Evolutionary conservation across 2,113 vertebrate species (phyloP).

Genomic region (Origma solitaria): DNA sequence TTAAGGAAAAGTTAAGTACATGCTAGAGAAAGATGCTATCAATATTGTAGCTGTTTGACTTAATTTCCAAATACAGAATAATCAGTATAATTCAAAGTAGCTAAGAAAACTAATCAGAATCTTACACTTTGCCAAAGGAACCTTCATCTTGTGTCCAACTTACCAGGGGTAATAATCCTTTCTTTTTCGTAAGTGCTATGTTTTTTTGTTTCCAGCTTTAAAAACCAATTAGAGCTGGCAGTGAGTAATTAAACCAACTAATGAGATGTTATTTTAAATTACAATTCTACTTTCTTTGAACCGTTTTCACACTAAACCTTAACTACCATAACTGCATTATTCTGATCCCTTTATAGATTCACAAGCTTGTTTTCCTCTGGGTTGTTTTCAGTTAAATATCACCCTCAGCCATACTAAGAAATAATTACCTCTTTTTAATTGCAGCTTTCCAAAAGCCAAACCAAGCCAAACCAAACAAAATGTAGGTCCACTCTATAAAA

Average conservation of each 20-base stretch:
- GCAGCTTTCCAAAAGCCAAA: not conserved
- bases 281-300: constrained; percentile 50
- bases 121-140: not conserved
- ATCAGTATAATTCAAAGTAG: not conserved
- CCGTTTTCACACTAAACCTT: constrained; percentile 29
- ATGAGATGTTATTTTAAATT: constrained; percentile 73
- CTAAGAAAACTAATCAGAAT: not conserved
- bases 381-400: constrained; percentile 29
- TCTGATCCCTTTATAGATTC: not conserved
- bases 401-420: constrained; percentile 12
- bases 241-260: constrained; percentile 73
- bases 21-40: not conserved
- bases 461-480: not conserved
- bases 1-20: not conserved
- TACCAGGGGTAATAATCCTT: constrained; percentile 33
- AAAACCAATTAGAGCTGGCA: constrained; percentile 67
- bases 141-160: constrained; percentile 1
- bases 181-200: not conserved
- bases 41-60: not conserved
- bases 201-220: constrained; percentile 44
- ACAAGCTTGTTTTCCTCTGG: not conserved
- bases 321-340: constrained; percentile 26
- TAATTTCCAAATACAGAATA: not conserved
- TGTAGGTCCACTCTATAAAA: not conserved
- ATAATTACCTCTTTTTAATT: constrained; percentile 49